Evolutionary conservation across 1,140 invertebrate genomes (phyloP), one percentile per base, ranked within the genome.

Genomic region (Melipona quadrifasciata): DNA sequence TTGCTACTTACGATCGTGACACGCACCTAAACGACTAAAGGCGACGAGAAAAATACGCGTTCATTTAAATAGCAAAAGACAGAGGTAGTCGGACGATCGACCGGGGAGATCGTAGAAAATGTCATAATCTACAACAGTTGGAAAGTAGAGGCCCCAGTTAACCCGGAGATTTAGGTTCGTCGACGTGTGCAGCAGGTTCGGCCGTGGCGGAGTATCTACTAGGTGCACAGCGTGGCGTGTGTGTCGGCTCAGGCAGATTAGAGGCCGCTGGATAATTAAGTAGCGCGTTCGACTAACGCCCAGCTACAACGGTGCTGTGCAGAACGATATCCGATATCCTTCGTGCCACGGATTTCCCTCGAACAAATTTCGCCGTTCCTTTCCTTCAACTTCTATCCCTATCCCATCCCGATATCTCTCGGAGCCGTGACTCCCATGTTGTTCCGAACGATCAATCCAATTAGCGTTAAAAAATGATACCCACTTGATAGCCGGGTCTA

Each of bases 231-330:
- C 87, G 86, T 94, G 92, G 93, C 93, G 93, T 94, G 93, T 93
- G 92, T 90, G 93, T 93, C 93, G 94, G 94, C 93, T 89, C 90
- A 82, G 90, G 85, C 90, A 94, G 94, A 95, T 95, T 95, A 95
- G 94, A 95, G 94, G 91, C 92, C 87, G 80, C 83, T 74, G 91
- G 92, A 94, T 95, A 95, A 95, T 95, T 94, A 94, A 95, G 94
- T 95, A 95, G 94, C 93, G 92, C 93, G 91, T 93, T 93, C 91
- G 92, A 93, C 93, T 92, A 93, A 93, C 93, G 93, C 92, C 92
- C 90, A 90, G 85, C 87, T 85, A 87, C 58, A 74, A 71, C 57
- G 71, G 64, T 77, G 86, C 17, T 61, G 21, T 1, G 51, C 82
- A 80, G 64, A 80, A 78, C 82, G 89, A 85, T 87, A 80, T 68